Evolutionary conservation across 1,140 invertebrate genomes (phyloP), one percentile per base, ranked within the genome.

Genomic region (Magallana angulata): DNA sequence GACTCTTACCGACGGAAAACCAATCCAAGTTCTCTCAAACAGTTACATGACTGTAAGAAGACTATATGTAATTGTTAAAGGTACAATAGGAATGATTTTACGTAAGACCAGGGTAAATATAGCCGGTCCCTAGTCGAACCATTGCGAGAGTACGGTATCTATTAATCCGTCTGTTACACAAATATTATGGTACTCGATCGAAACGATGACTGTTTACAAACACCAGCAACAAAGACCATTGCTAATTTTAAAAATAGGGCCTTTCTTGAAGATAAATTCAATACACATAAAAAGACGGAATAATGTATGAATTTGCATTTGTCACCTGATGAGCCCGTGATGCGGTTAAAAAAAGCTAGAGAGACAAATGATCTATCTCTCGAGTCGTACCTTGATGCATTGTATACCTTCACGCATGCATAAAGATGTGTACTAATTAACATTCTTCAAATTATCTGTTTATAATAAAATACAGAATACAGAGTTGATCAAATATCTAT

Each of bases 171-270:
- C 64, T 24, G 11, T 71, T 30, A 24, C 8, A 76, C 68, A 36
- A 30, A 76, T 76, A 76, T 30, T 76, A 4, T 76, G 68, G 24
- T 76, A 30, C 68, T 76, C 24, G 8, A 76, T 12, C 1, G 60
- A 76, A 76, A 12, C 68, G 24, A 30, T 76, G 24, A 7, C 36
- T 76, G 68, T 36, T 76, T 76, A 76, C 68, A 76, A 71, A 71
- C 64, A 71, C 64, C 18, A 18, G 7, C 64, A 71, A 71, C 18
- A 71, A 76, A 76, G 24, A 11, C 68, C 24, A 24, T 76, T 76
- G 30, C 18, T 12, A 76, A 24, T 30, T 30, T 18, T 18, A 24
- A 71, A 48, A 48, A 48, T 48, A 48, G 36, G 36, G 36, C 36
- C 36, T 48, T 48, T 48, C 36, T 48, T 48, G 36, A 48, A 48